Conservation (phyloP, 2,113 vertebrate genomes). For the Trinectes maculatus region DNA sequence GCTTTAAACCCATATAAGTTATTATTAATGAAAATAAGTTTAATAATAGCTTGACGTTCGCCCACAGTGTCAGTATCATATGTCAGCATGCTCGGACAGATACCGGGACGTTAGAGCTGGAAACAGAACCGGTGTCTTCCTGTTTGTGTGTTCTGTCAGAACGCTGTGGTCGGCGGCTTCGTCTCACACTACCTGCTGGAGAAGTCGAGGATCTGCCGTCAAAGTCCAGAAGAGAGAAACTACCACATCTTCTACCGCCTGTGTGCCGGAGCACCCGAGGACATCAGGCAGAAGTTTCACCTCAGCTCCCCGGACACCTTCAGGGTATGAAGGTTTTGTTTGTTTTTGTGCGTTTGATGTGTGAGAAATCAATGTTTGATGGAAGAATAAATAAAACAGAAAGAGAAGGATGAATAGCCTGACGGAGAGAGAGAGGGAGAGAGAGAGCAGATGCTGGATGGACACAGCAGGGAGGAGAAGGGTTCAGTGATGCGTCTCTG, state of each 20-base stretch:
- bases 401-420: too few relatives aligned
- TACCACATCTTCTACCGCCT: conserved; percentile 98
- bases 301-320: conserved; percentile 92
- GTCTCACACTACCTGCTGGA: conserved; percentile 99
- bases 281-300: conserved; percentile 90
- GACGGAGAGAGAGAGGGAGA: neutral
- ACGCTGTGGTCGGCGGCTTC: conserved; percentile 94
- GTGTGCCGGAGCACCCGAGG: conserved; percentile 94
- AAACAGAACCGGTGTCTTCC: neutral
- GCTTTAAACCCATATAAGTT: too few relatives aligned
- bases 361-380: too few relatives aligned
- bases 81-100: too few relatives aligned
- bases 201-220: conserved; percentile 97
- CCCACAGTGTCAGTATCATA: too few relatives aligned
- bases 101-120: too few relatives aligned
- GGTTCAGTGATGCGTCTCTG: too few relatives aligned
- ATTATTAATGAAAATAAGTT: too few relatives aligned
- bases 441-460: neutral
- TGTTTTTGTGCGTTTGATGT: neutral
- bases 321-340: conserved; percentile 82
- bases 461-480: neutral
- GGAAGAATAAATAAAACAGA: too few relatives aligned
- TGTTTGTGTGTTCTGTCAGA: conserved; percentile 74
- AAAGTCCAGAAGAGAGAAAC: conserved; percentile 95
- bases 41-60: too few relatives aligned